Base-by-base conservation (phyloP, 23 tunicate genomes). In the Trididemnum clinides region DNA sequence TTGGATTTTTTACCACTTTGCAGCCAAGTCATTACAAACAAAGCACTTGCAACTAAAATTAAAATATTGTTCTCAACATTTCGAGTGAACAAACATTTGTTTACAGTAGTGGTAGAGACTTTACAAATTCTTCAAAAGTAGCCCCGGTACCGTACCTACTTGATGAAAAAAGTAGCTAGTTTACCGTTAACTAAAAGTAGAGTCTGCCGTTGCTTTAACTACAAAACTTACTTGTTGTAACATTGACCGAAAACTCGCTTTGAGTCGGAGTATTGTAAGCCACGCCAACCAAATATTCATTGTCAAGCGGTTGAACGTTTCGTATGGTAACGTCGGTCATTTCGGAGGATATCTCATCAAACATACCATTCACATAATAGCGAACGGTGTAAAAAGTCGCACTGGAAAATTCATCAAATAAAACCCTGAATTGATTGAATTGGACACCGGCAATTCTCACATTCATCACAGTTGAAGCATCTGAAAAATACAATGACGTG, bases 341-440 rank as follows among this genome's bases (percentile, higher is more conserved):
- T 1, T 44, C 32, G 1, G 87, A 30, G 39, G 71, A 50, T 50
- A 49, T 50, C 44, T 49, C n/a, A 1, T 37, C 23, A 23, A 38
- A 22, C 20, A 10, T 51, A 23, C 29, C 83, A 27, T 32, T 28
- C 5, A 78, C 35, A 78, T 50, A 78, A 30, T 27, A 78, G 10
- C 79, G 57, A 0, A 81, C 39, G 7, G 36, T 71, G 81, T 87
- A 87, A 2, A 31, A 50, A 0, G 58, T 59, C 6, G 91, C 91
- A 1, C 73, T 86, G 30, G 36, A 27, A 10, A 87, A 4, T 0
- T 7, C 62, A 25, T 69, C 35, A 36, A 36, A 87, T 33, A 33
- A 22, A 12, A 87, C 91, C n/a, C 33, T 39, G 49, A 87, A 87
- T 1, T 36, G 5, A 29, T 26, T 23, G 64, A 50, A 64, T 19